A percentile compares a stretch with the other conserved stretches of the same genome.
Evolutionary conservation across 2,888 invertebrate species (phyloP).

Genomic region (Harmothoe impar): DNA sequence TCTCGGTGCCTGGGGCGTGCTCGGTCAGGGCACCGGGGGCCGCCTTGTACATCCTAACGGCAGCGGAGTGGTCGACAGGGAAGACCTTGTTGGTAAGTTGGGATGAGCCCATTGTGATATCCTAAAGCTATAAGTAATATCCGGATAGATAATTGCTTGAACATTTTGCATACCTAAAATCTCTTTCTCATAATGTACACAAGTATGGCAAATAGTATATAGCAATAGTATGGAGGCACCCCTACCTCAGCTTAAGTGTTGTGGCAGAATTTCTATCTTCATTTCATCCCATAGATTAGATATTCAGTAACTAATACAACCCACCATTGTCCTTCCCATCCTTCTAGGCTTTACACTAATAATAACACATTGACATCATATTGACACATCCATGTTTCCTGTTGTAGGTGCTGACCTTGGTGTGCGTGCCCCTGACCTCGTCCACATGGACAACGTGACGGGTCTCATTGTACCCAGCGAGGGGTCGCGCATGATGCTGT

Average conservation of each 20-base stretch:
- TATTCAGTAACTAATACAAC: not conserved
- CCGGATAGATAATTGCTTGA: too few relatives aligned
- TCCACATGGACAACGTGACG: constrained; percentile 75
- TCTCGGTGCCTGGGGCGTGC: constrained; percentile 80
- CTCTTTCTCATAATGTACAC: too few relatives aligned
- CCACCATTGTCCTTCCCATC: not conserved
- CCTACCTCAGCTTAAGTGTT: not conserved
- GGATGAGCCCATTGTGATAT: too few relatives aligned
- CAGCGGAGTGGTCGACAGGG: constrained; percentile 72
- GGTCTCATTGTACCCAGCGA: constrained; percentile 77
- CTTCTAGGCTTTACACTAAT: too few relatives aligned
- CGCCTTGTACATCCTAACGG: constrained; percentile 74
- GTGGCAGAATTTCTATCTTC: not conserved
- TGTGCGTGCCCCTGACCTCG: constrained; percentile 72
- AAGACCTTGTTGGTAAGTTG: constrained; percentile 75
- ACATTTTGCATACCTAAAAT: too few relatives aligned
- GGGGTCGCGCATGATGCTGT: constrained; percentile 76
- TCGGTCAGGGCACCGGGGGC: constrained; percentile 78
- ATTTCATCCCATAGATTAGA: not conserved
- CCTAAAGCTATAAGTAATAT: too few relatives aligned
- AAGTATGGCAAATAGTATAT: too few relatives aligned
- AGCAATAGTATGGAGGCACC: too few relatives aligned
- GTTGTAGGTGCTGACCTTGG: constrained; percentile 71
- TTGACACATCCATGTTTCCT: too few relatives aligned
- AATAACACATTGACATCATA: too few relatives aligned